phyloP scores from a whole-genome alignment of 2,888 invertebrate species.

The Drosophila putrida region DNA sequence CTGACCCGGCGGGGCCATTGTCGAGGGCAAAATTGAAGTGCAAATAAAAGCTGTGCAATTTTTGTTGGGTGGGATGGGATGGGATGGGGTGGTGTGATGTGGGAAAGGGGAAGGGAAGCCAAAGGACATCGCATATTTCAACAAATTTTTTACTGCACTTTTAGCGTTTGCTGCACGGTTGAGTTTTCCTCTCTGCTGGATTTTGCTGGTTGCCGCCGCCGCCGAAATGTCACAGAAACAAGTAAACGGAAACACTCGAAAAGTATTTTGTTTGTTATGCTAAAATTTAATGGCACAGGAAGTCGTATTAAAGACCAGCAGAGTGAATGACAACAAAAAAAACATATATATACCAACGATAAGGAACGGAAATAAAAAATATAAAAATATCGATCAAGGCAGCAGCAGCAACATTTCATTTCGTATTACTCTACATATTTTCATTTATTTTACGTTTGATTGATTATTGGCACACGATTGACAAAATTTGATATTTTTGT shows the following conservation, averaged over 20 bases:
- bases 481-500: conserved; percentile 45
- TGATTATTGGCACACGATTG: conserved; percentile 65
- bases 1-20: conserved; percentile 31
- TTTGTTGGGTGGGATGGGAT: conserved; percentile 1
- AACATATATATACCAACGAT: conserved; percentile 12
- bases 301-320: conserved; percentile 73
- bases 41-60: conserved; percentile 75
- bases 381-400: conserved; percentile 27
- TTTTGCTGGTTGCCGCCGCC: conserved; percentile 43
- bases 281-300: conserved; percentile 78
- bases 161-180: conserved; percentile 50
- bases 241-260: conserved; percentile 79
- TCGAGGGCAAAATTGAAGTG: conserved; percentile 76
- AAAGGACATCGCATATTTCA: conserved; percentile 72
- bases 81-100: background rate
- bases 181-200: conserved; percentile 22
- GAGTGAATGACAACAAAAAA: conserved; percentile 18
- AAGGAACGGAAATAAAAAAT: conserved; percentile 26
- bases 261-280: conserved; percentile 82
- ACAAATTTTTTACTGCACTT: conserved; percentile 81
- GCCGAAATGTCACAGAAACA: conserved; percentile 76
- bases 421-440: conserved; percentile 61
- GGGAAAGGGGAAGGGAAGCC: background rate
- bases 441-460: conserved; percentile 75
- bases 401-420: conserved; percentile 29